Percentiles rank a stretch among this genome's conserved stretches.
Conservation (phyloP, 92 coral and sea anemone genomes). For the Siderastrea radians region DNA sequence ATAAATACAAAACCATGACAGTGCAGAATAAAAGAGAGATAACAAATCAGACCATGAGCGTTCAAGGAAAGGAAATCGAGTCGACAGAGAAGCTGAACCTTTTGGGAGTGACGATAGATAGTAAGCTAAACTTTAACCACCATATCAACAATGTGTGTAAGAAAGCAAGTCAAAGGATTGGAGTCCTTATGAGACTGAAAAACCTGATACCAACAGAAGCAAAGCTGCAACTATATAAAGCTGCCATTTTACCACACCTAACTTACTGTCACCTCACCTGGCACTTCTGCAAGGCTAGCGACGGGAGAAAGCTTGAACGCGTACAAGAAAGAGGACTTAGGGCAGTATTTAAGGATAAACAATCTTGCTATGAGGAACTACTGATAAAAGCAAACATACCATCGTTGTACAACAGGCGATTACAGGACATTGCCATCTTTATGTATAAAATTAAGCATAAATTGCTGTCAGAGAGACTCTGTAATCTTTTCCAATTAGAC, state of each 20-base stretch:
- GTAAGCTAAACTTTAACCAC: background rate
- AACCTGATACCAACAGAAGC: background rate
- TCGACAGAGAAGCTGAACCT: constrained; percentile 28
- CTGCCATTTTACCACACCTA: background rate
- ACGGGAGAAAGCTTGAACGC: too few relatives aligned
- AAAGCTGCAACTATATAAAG: background rate
- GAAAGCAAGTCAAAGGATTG: background rate
- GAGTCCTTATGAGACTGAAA: background rate
- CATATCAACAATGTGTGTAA: background rate
- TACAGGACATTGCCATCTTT: too few relatives aligned
- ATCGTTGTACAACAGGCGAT: too few relatives aligned
- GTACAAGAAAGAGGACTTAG: too few relatives aligned
- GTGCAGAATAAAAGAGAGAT: constrained; percentile 10
- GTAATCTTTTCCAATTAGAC: too few relatives aligned
- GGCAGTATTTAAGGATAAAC: too few relatives aligned
- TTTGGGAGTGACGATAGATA: constrained; percentile 25
- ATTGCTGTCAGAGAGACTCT: too few relatives aligned
- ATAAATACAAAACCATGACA: constrained; percentile 27
- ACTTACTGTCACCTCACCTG: too few relatives aligned
- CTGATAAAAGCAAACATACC: too few relatives aligned
- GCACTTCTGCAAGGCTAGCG: too few relatives aligned
- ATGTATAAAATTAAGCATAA: too few relatives aligned
- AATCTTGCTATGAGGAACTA: too few relatives aligned
- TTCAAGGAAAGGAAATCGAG: constrained; percentile 12
- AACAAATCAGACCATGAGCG: constrained; percentile 14